Evolutionary conservation across 64 coral and sea anemone genomes (phyloP).

Genomic region (Actinia equina): DNA sequence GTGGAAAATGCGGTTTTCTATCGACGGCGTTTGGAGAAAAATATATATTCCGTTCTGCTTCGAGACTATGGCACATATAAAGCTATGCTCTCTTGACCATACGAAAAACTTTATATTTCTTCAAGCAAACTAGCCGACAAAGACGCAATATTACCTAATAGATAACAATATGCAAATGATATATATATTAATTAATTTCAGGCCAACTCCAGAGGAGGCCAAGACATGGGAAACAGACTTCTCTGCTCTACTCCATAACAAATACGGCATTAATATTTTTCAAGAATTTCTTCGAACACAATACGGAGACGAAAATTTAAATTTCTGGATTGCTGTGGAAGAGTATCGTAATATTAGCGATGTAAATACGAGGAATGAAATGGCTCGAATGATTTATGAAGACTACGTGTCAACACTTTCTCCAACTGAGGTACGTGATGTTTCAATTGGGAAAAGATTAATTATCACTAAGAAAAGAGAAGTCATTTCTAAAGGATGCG

Average conservation of each 20-base stretch:
- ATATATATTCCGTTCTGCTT: too few relatives aligned
- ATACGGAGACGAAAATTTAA: constrained; percentile 91
- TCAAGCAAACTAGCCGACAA: too few relatives aligned
- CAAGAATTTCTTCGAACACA: constrained; percentile 91
- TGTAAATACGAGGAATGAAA: constrained; percentile 26
- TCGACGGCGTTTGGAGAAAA: too few relatives aligned
- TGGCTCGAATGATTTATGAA: constrained; percentile 87
- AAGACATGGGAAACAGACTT: constrained; percentile 79
- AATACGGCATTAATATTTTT: constrained; percentile 84
- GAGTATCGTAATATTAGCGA: constrained; percentile 66
- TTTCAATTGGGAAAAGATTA: not conserved
- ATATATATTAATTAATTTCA: constrained; percentile 1
- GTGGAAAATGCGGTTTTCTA: too few relatives aligned
- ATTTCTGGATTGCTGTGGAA: constrained; percentile 96
- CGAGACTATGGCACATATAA: too few relatives aligned
- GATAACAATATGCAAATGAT: not conserved
- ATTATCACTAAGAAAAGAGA: not conserved
- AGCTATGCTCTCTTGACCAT: too few relatives aligned
- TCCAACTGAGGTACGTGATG: constrained; percentile 78
- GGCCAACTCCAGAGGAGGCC: constrained; percentile 80
- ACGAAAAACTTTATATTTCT: too few relatives aligned
- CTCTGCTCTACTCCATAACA: constrained; percentile 57
- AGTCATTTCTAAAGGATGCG: not conserved
- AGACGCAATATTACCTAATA: not conserved
- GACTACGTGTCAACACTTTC: constrained; percentile 95